A percentile compares a stretch with the other conserved stretches of the same genome.
phyloP scores from a whole-genome alignment of 2,797 vertebrate genomes.

The Falco peregrinus region DNA sequence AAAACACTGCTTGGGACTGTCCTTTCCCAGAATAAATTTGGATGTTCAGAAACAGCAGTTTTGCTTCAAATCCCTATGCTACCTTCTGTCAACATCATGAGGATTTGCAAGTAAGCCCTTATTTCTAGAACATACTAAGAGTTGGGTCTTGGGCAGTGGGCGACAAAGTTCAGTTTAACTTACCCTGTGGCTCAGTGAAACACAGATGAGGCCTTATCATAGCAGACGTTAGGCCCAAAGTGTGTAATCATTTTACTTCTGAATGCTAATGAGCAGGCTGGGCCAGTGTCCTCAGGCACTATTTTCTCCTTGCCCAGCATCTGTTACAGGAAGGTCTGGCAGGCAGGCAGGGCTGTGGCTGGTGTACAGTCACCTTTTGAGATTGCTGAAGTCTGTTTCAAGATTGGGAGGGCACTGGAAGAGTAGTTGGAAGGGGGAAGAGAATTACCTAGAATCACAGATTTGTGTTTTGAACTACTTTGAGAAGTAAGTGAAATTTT shows the following conservation, averaged over 20 bases:
- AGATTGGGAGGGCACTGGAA: neutral
- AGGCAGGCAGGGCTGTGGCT: neutral
- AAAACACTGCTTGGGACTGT: neutral
- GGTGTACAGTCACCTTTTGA: neutral
- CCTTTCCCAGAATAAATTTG: neutral
- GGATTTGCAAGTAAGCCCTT: neutral
- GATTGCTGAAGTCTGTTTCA: neutral
- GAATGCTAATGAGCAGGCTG: neutral
- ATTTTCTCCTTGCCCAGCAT: neutral
- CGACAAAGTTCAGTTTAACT: neutral
- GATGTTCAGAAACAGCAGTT: neutral
- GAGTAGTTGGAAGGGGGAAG: neutral
- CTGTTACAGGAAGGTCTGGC: neutral
- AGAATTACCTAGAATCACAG: neutral
- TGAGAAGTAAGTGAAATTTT: neutral
- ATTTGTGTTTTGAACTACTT: neutral
- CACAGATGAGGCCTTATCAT: neutral
- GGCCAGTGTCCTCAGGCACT: neutral
- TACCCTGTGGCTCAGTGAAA: neutral
- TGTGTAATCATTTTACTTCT: neutral
- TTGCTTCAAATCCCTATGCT: neutral
- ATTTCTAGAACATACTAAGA: neutral
- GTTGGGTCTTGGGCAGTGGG: neutral
- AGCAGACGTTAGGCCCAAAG: neutral
- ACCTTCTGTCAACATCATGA: neutral